Evolutionary conservation across 2,888 invertebrate genomes (phyloP).

Genomic region (Labia minor): DNA sequence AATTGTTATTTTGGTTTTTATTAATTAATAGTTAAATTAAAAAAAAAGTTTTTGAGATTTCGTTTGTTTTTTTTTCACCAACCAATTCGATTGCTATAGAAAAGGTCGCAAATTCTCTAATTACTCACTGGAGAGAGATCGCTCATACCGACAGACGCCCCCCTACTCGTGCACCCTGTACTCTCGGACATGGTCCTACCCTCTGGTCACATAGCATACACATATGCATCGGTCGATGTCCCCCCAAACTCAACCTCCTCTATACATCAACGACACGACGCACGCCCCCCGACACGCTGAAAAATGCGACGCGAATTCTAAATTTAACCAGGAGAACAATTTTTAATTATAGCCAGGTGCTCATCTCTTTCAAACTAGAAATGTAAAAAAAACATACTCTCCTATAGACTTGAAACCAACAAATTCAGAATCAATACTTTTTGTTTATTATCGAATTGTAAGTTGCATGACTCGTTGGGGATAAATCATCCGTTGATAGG

Average conservation of each 20-base stretch:
- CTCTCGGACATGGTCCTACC: neutral
- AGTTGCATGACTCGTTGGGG: neutral
- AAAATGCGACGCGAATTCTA: neutral
- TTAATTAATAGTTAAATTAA: too few species aligned
- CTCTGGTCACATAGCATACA: neutral
- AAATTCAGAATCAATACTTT: neutral
- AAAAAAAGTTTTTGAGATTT: too few species aligned
- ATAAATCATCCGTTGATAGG: neutral
- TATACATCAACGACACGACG: conserved; percentile 13
- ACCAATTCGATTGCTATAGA: neutral
- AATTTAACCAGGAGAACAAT: neutral
- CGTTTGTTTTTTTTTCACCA: too few species aligned
- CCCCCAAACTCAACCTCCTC: neutral
- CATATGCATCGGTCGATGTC: neutral
- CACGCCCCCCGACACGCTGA: neutral
- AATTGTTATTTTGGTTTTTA: too few species aligned
- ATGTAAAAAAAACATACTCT: too few species aligned
- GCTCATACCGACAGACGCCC: neutral
- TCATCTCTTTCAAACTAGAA: too few species aligned
- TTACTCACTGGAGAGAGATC: neutral
- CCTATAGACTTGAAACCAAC: too few species aligned
- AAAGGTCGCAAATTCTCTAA: neutral
- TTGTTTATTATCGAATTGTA: neutral
- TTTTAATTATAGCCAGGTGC: conserved; percentile 2
- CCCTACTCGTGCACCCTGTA: neutral